Evolutionary conservation across 2,113 vertebrate species (phyloP).

Genomic region (Epinephelus moara): DNA sequence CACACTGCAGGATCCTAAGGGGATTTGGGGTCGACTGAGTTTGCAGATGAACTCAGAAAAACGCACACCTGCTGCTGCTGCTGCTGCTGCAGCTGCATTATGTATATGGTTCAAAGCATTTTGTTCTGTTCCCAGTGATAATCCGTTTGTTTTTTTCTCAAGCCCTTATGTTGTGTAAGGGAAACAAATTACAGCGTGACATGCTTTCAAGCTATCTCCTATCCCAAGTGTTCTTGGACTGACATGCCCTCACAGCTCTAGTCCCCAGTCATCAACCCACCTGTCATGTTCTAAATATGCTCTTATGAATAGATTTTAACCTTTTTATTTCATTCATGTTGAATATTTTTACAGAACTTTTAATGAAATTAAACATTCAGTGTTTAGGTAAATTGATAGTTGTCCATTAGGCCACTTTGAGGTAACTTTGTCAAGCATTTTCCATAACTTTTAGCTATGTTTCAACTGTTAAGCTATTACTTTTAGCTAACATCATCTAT

Average conservation of each 20-base stretch:
- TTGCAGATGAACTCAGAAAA: conserved; percentile 51
- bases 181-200: conserved; percentile 16
- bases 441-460: no score
- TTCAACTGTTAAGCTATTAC: no score
- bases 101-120: conserved; percentile 43
- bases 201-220: background rate
- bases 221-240: background rate
- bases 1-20: conserved; percentile 62
- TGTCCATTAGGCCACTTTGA: background rate
- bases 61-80: conserved; percentile 56
- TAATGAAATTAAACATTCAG: background rate
- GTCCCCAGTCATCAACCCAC: background rate
- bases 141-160: conserved; percentile 20
- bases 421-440: background rate
- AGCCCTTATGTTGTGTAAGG: conserved; percentile 34
- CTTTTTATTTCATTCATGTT: no score
- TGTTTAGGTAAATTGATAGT: background rate
- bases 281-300: background rate
- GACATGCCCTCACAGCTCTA: background rate
- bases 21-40: conserved; percentile 76
- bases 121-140: conserved; percentile 33
- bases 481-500: background rate
- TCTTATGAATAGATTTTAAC: background rate
- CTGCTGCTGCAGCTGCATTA: conserved; percentile 52
- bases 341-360: no score